Base-by-base conservation (phyloP, 2,113 vertebrate genomes). In the Pristiophorus japonicus region DNA sequence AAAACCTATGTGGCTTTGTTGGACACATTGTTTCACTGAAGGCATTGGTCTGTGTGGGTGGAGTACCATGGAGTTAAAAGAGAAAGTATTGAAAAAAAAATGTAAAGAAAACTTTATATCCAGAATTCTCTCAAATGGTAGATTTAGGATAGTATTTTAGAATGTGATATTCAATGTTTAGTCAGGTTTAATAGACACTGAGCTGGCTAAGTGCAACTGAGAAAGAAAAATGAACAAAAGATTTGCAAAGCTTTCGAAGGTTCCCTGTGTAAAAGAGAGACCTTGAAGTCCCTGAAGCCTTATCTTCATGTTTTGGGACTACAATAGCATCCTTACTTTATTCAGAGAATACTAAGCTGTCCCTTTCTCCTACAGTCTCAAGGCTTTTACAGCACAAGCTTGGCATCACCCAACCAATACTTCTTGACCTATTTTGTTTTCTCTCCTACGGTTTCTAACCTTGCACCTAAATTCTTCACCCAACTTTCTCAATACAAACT, bases 281-380 rank as follows among this genome's bases (percentile, higher is more conserved):
- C 85, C 85, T 87, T 87, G 84, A 87, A 87, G 45, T n/a, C n/a
- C 75, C n/a, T 81, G n/a, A 42, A 38, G 75, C 75, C 45, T 87
- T 27, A 47, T 22, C n/a, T n/a, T n/a, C 66, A 22, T 11, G 8
- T 55, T 51, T 88, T 34, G 27, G 45, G 47, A 55, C 5, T 34
- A 55, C 18, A 88, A 88, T 30, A 88, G 47, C 27, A 34, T 55
- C 27, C 59, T 81, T 42, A 38, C 75, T 88, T 88, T 88, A 34
- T 55, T 88, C 27, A 30, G 24, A 14, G 24, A 34, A 88, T 55
- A 11, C 27, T 59, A 51, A 88, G 75, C 75, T 81, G 75, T 38
- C 18, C 27, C 8, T 55, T 88, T 88, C 11, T 87, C 45, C 8
- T 51, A n/a, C 34, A 87, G 45, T 51, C 45, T 51, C 45, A 10